Base-by-base conservation (phyloP, 2,888 invertebrate genomes). In the Xylophagus ater region DNA sequence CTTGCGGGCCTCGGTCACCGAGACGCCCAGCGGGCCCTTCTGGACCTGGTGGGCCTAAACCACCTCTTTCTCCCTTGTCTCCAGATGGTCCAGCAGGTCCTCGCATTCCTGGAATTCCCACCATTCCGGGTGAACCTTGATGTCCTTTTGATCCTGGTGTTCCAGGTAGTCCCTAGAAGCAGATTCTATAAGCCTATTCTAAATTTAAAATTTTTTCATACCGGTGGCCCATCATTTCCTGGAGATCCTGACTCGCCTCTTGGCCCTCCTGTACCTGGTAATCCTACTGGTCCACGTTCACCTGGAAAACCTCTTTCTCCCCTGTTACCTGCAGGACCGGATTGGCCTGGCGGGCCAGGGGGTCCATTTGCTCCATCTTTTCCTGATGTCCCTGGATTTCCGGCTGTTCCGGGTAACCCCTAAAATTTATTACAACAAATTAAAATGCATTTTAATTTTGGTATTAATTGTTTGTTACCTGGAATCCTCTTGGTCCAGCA, bases 301-400 rank as follows among this genome's bases (percentile, higher is more conserved):
- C 85, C 85, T 4, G 81, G 78, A 55, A 78, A 80, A 3, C 85
- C 85, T 55, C 73, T 60, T 49, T 74, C 73, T 1, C 81, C 81
- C 19, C 76, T 66, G 3, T 74, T 69, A 8, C 81, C 81, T 2
- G 69, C 58, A 0, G 69, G 60, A 1, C 81, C 81, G 0, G 72
- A 63, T 1, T 70, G 68, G 0, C 79, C 80, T 2, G 68, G 60
- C 2, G 73, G 71, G 2, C 85, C 86, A 37, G 79, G 76, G 9
- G 76, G 55, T 2, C 86, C 86, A 2, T 73, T 62, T 54, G 80
- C 81, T 3, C 87, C 87, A 58, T 87, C 84, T 62, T 85, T 86
- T n/a, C 86, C 86, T 2, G 80, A 71, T 6, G 72, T 58, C 1
- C 87, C 87, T 3, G 80, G 74, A 53, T 72, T 73, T 2, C 86